Conservation (phyloP, 2,888 invertebrate genomes). For the Frankliniella intonsa region DNA sequence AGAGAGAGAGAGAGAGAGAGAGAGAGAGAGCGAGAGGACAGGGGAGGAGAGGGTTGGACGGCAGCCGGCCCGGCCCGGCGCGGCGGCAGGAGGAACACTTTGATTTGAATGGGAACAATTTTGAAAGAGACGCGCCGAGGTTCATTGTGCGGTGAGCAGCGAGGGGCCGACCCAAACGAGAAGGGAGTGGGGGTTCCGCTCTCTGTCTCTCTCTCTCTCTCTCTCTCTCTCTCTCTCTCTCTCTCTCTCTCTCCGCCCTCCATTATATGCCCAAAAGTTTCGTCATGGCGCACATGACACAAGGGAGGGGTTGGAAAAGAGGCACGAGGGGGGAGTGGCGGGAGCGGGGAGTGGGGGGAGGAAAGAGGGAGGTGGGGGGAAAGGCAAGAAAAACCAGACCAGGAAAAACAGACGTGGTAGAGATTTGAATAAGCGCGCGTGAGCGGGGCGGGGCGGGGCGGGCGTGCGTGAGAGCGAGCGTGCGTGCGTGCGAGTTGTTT, state of each 20-base stretch:
- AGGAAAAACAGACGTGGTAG: neutral
- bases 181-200: neutral
- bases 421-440: too few relatives aligned
- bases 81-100: neutral
- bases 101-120: conserved; percentile 27
- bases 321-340: neutral
- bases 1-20: neutral
- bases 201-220: conserved; percentile 10
- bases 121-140: neutral
- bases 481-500: neutral
- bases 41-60: neutral
- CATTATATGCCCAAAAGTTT: neutral
- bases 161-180: neutral
- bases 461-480: neutral
- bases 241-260: neutral
- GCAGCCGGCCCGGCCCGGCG: too few relatives aligned
- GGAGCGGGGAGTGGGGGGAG: neutral
- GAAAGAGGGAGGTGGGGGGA: neutral
- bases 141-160: conserved; percentile 2
- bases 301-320: neutral
- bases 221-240: neutral
- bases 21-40: neutral
- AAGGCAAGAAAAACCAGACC: neutral
- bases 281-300: neutral
- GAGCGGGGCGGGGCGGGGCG: too few relatives aligned